Base-by-base conservation (phyloP, 1,140 invertebrate genomes). In the Hypsibius dujardini region DNA sequence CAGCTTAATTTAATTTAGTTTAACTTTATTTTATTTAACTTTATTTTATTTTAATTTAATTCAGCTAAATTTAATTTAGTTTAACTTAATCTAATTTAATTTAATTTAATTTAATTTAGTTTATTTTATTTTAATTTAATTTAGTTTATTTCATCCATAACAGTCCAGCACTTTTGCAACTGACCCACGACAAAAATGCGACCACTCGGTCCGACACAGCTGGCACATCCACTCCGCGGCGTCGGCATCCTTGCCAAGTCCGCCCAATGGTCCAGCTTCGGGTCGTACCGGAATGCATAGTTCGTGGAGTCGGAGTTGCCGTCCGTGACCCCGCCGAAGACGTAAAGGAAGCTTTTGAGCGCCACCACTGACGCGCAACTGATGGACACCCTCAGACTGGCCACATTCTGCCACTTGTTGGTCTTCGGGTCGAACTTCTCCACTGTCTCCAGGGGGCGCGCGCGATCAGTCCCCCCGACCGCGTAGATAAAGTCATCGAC, bases 391-490 rank as follows among this genome's bases (percentile, higher is more conserved):
- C 79, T 80, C 80, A 83, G 81, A 2, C 73, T 69, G 14, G 73
- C 69, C 14, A 77, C 79, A 67, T 78, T 77, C 7, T 76, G 77
- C 85, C 84, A 85, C 0, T 74, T 72, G 73, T 85, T 79, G 40
- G 77, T 79, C 46, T 81, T 80, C 0, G 86, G 85, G 78, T 89
- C 84, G 76, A 88, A 90, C 70, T 83, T 81, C 77, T 90, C 88
- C n/a, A 85, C 87, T 0, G 85, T 85, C 74, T 86, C 84, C n/a
- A 90, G 79, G 74, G 87, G 88, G 77, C 86, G 86, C 83, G 87
- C 88, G 56, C 87, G 86, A 80, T 90, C 88, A 79, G 87, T 89
- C 45, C 89, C 89, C 70, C 88, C 89, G 47, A 88, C 85, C 28
- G 85, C 88, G 82, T 87, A 89, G 40, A 89, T 82, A 73, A 83